A percentile compares a stretch with the other conserved stretches of the same genome.
These are phyloP conservation scores for Drosophila cyrtoloma DNA, from an alignment of 2,888 invertebrate genomes.

Conservation along the genomic window DNA sequence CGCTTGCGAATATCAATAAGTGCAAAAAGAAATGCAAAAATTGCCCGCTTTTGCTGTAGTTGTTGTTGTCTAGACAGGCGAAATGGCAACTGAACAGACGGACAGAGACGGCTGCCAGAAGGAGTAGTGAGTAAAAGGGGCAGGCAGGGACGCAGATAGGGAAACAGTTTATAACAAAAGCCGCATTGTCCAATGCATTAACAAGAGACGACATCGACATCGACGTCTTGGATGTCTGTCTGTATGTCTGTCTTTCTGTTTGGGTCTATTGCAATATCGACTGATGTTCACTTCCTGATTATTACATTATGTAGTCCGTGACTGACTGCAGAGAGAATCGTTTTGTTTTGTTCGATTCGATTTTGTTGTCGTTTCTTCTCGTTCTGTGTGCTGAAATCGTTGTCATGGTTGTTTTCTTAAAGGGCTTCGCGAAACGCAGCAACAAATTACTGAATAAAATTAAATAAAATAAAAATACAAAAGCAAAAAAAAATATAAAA, in stretches of 20 bases:
- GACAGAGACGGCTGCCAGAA: conserved; percentile 5
- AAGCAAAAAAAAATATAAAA: neutral
- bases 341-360: conserved; percentile 30
- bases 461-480: neutral
- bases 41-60: conserved; percentile 55
- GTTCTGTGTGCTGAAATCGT: conserved; percentile 20
- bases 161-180: conserved; percentile 65
- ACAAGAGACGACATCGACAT: conserved; percentile 41
- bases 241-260: conserved; percentile 18
- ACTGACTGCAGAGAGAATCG: conserved; percentile 41
- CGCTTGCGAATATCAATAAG: conserved; percentile 67
- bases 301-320: conserved; percentile 64
- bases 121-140: conserved; percentile 10
- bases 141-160: conserved; percentile 35
- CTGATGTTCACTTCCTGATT: conserved; percentile 71
- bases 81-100: conserved; percentile 38
- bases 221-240: conserved; percentile 28
- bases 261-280: conserved; percentile 63
- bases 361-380: conserved; percentile 18
- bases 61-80: conserved; percentile 63
- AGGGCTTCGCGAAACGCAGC: conserved; percentile 48
- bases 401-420: conserved; percentile 35
- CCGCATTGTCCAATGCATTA: conserved; percentile 71
- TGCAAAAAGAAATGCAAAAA: conserved; percentile 54
- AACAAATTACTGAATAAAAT: conserved; percentile 25